phyloP scores from a whole-genome alignment of 2,113 vertebrate genomes.

The Hippocampus abdominalis region DNA sequence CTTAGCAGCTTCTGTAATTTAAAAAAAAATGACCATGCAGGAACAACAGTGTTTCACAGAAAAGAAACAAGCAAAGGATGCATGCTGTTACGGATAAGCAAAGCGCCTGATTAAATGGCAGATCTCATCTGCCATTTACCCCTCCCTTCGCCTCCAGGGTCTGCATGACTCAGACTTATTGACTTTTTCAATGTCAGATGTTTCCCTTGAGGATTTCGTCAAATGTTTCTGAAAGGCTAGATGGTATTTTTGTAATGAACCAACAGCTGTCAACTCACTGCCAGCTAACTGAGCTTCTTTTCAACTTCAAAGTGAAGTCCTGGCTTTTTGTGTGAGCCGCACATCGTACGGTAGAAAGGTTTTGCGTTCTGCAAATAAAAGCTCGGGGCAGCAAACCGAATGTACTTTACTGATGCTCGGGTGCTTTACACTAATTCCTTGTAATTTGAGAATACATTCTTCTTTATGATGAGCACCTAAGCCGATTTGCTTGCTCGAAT shows the following conservation, averaged over 20 bases:
- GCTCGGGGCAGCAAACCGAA: neutral
- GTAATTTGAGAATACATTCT: neutral
- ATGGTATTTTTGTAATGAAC: constrained; percentile 27
- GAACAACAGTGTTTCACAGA: constrained; percentile 20
- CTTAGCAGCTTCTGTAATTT: constrained; percentile 22
- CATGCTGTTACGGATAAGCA: constrained; percentile 21
- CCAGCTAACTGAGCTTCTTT: neutral
- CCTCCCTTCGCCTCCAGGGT: constrained; percentile 8
- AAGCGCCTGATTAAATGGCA: constrained; percentile 33
- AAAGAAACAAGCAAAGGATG: constrained; percentile 27
- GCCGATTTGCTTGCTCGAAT: neutral
- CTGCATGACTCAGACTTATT: constrained; percentile 25
- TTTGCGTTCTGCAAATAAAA: neutral
- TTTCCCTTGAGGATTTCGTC: constrained; percentile 24
- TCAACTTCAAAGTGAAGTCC: constrained; percentile 6
- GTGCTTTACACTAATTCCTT: neutral
- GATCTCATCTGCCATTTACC: constrained; percentile 18
- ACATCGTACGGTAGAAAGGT: neutral
- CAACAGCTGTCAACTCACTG: neutral
- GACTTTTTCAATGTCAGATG: constrained; percentile 25
- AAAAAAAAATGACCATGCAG: constrained; percentile 1
- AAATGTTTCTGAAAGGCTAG: constrained; percentile 25
- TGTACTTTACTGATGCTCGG: neutral
- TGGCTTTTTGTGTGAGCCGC: constrained; percentile 14
- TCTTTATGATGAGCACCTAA: neutral